These are phyloP conservation scores for Premnoplex brunnescens DNA, from an alignment of 2,797 vertebrate species.

Conservation along the genomic window DNA sequence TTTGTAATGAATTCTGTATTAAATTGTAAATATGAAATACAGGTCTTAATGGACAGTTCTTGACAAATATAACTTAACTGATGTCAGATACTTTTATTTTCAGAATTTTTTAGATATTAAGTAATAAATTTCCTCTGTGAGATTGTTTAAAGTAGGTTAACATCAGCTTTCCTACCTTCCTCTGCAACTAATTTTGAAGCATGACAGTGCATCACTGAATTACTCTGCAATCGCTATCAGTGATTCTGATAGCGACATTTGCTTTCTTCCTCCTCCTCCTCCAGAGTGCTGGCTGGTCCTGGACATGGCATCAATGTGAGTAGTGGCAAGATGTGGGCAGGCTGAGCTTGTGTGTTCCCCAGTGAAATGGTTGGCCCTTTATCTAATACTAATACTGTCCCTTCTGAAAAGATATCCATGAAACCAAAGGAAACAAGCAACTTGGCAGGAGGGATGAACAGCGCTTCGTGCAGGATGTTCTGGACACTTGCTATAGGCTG, in stretches of 20 bases:
- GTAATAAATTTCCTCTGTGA: neutral
- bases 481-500: neutral
- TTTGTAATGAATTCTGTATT: neutral
- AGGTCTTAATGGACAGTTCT: neutral
- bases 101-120: neutral
- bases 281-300: neutral
- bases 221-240: neutral
- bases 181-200: neutral
- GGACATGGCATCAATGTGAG: neutral
- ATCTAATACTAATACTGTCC: neutral
- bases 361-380: neutral
- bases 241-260: neutral
- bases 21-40: conserved; percentile 2
- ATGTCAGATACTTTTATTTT: neutral
- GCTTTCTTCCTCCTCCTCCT: neutral
- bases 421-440: neutral
- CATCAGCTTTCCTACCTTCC: neutral
- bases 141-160: neutral
- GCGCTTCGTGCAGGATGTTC: neutral
- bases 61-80: neutral
- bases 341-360: neutral
- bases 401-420: neutral
- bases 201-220: neutral
- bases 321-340: neutral
- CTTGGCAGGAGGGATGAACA: neutral